Base-by-base conservation (phyloP, 2,888 invertebrate genomes). In the Eupithecia abbreviata region DNA sequence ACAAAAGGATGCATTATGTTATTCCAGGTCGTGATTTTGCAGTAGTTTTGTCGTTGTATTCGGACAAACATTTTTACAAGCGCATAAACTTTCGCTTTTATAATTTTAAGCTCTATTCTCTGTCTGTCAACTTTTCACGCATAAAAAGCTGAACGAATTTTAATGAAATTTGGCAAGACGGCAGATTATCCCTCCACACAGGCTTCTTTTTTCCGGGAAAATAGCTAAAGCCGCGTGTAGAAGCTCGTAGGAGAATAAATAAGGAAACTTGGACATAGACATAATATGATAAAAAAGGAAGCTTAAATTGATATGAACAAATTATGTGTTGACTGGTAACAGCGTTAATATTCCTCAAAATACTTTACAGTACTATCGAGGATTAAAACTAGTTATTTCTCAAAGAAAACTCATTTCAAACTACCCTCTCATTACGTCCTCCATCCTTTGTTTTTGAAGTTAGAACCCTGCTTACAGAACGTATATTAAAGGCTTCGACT, bases 401-500 rank as follows among this genome's bases (percentile, higher is more conserved):
- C 30, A 62, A 30, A 62, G 18, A 30, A 62, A 62, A 62, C 18
- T 42, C 1, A 66, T 67, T 69, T 42, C 5, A 42, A 42, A 66
- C 66, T 66, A 66, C 66, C 42, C 62, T 62, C 62, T 62, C 62
- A 62, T 42, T 66, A 42, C 18, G 42, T 58, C 42, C 41, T 62
- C 42, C 49, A 41, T 71, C 55, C 58, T 62, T 62, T 62, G 55
- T 72, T 62, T 62, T 41, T 66, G 66, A 66, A 47, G 69, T 69
- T 69, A 47, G 49, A 69, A 62, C 69, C 69, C 62, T 67, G 71
- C 69, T 66, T 42, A 74, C 62, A 10, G 43, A 74, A 51, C 65
- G 65, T 72, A 72, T 72, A 74, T 74, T 42, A 69, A 75, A 75
- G 73, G 75, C 67, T 77, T 69, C 66, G 70, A 55, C 72, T 76